phyloP scores from a whole-genome alignment of 2,113 vertebrate genomes.

The Symphodus melops region DNA sequence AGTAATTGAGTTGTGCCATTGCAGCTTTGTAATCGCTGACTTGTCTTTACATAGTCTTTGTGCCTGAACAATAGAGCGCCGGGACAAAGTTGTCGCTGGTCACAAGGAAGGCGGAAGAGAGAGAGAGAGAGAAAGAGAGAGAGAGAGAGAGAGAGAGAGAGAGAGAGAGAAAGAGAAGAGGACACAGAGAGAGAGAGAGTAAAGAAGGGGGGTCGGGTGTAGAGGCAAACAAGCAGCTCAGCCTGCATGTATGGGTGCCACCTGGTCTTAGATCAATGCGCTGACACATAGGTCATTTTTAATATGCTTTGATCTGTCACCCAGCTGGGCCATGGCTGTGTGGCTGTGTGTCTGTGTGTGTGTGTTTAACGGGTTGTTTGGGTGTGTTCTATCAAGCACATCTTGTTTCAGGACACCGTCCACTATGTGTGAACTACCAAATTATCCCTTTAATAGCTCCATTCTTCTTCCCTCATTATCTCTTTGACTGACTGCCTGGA shows the following conservation, averaged over 20 bases:
- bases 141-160: not conserved
- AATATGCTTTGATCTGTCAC: conserved; percentile 80
- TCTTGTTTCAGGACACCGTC: conserved; percentile 74
- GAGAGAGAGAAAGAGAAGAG: not conserved
- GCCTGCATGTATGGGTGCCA: conserved; percentile 70
- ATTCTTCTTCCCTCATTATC: conserved; percentile 75
- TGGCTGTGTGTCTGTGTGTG: conserved; percentile 14
- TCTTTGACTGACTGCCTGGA: conserved; percentile 47
- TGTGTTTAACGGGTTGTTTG: conserved; percentile 34
- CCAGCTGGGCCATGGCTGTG: conserved; percentile 45
- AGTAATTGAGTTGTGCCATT: conserved; percentile 78
- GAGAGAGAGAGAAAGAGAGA: conserved; percentile 4
- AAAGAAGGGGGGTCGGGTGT: not conserved
- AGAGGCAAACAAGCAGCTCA: conserved; percentile 50
- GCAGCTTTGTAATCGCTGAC: conserved; percentile 80
- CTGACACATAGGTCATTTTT: conserved; percentile 80
- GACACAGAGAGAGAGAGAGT: not conserved
- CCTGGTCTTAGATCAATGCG: conserved; percentile 80
- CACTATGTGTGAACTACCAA: conserved; percentile 77
- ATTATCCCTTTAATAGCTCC: conserved; percentile 80
- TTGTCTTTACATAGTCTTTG: conserved; percentile 78
- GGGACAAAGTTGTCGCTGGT: conserved; percentile 72
- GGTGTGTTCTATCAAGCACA: conserved; percentile 62
- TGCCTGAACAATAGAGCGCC: conserved; percentile 72
- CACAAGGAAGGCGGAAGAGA: conserved; percentile 62